Evolutionary conservation across 2,797 vertebrate species (phyloP), one percentile per base, ranked within the genome.

Genomic region (Enteromius paludinosus): DNA sequence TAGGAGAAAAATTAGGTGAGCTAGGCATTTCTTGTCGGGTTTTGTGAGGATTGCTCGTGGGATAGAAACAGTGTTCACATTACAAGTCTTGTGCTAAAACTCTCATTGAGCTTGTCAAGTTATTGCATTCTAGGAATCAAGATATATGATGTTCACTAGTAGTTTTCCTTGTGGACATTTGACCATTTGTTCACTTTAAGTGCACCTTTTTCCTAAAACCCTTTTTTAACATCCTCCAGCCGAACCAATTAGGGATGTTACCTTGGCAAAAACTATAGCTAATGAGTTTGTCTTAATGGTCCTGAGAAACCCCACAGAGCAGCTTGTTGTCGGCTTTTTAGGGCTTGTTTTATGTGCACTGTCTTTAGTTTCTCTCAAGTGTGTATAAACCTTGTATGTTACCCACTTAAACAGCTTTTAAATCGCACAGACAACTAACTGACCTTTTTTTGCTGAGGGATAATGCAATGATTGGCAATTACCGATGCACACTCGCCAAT

Each of bases 281-380:
- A 82, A 82, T 69, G 81, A 75, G 72, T 76, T 82, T 69, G 59
- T 66, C 64, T 75, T 69, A 82, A 82, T 82, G 72, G 49, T 59
- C 81, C 62, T 0, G 33, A n/a, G 18, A 45, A 56, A 41, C 35
- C 72, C 72, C 49, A 9, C 49, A 23, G 81, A 82, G 80, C 47
- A 72, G 54, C 71, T 66, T 20, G 30, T 64, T 38, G 61, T 76
- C 72, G 45, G 43, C 79, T 81, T 45, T 74, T 71, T 11, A 49
- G 66, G 52, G 41, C 52, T 70, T 71, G 78, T 62, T 82, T 82
- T 66, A 74, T 82, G 70, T 82, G 43, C 33, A 54, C 33, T 14
- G 45, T 69, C 72, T 69, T 74, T 59, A 70, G 47, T 43, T 71
- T 59, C 62, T 74, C 71, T 75, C 71, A n/a, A 82, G 80, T 82